phyloP scores from a whole-genome alignment of 1,140 invertebrate species.

The Patella vulgata region DNA sequence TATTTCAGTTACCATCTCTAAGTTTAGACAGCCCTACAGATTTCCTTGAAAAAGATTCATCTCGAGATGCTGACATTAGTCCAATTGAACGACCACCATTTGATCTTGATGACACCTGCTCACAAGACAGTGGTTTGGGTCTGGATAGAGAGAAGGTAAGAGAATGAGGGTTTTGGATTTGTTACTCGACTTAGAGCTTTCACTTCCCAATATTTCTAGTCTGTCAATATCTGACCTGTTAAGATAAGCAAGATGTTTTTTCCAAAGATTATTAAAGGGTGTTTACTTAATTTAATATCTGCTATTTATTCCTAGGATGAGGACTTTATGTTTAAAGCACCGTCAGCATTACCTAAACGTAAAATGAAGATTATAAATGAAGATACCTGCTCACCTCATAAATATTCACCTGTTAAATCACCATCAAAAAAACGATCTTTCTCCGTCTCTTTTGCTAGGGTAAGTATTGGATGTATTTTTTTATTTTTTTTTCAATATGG shows the following conservation, averaged over 20 bases:
- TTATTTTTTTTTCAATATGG: not conserved
- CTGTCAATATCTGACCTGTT: too few species aligned
- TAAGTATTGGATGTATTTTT: constrained; percentile 1
- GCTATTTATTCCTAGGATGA: constrained; percentile 9
- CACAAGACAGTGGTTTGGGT: constrained; percentile 56
- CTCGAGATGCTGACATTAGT: constrained; percentile 11
- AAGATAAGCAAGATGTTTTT: too few species aligned
- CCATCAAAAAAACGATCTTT: constrained; percentile 25
- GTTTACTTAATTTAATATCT: too few species aligned
- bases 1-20: constrained; percentile 39
- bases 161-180: not conserved
- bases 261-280: too few species aligned
- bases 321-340: constrained; percentile 67
- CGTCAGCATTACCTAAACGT: constrained; percentile 68
- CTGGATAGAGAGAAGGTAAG: constrained; percentile 47
- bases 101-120: constrained; percentile 46
- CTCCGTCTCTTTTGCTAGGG: constrained; percentile 11
- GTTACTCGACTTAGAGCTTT: too few species aligned
- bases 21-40: constrained; percentile 44
- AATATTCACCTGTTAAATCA: constrained; percentile 54
- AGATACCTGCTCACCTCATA: constrained; percentile 64
- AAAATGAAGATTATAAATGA: constrained; percentile 57
- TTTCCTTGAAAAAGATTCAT: constrained; percentile 34
- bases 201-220: too few species aligned
- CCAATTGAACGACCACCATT: constrained; percentile 14